A percentile compares a stretch with the other conserved stretches of the same genome.
phyloP scores from a whole-genome alignment of 2,113 vertebrate species.

The Mus pahari region DNA sequence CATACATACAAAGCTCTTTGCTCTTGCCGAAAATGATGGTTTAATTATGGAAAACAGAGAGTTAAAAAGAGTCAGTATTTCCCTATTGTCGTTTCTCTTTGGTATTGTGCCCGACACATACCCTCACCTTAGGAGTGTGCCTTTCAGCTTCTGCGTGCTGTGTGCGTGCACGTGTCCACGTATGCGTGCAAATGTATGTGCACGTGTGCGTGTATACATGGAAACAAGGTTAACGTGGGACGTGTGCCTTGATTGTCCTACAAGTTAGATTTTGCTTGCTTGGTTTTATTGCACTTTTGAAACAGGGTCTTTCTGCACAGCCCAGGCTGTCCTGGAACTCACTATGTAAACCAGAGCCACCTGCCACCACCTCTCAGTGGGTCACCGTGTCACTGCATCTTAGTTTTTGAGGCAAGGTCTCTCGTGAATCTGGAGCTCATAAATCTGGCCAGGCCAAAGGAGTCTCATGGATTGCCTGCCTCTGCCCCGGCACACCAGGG shows the following conservation, averaged over 20 bases:
- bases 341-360: too few species aligned
- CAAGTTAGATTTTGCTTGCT: background rate
- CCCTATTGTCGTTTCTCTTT: background rate
- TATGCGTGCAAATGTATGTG: background rate
- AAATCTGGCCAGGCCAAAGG: background rate
- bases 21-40: background rate
- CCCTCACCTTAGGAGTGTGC: background rate
- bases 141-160: background rate
- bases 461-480: background rate
- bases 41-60: background rate
- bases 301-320: background rate
- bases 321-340: background rate
- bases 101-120: background rate
- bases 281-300: background rate
- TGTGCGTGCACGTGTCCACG: background rate
- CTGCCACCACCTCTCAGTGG: background rate
- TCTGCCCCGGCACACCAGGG: background rate
- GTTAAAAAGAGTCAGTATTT: background rate
- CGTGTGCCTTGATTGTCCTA: too few species aligned
- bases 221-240: background rate
- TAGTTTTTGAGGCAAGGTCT: background rate
- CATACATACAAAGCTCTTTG: background rate
- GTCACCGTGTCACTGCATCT: background rate
- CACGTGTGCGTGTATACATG: too few species aligned
- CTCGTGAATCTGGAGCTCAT: background rate